phyloP scores from a whole-genome alignment of 2,888 invertebrate species.

The Tetranychus truncatus region DNA sequence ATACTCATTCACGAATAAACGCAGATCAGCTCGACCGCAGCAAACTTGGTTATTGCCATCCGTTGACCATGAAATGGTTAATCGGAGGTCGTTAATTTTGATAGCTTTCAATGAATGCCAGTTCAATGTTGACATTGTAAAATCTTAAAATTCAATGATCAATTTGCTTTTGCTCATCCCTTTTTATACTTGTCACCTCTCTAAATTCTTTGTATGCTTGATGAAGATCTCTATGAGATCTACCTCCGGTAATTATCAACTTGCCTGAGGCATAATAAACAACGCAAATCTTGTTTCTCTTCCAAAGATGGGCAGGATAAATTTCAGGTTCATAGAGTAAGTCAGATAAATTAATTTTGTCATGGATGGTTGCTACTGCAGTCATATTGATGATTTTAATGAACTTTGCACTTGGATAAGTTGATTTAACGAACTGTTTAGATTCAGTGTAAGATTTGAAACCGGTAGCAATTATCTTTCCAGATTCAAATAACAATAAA shows the following conservation, averaged over 20 bases:
- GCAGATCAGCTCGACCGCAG: not conserved
- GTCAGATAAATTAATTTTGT: not conserved
- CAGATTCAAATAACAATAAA: not conserved
- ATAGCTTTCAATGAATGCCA: not conserved
- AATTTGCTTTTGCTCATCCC: not conserved
- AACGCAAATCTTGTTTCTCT: not conserved
- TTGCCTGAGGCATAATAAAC: not conserved
- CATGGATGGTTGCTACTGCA: not conserved
- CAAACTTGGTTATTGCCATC: not conserved
- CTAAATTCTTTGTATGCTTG: not conserved
- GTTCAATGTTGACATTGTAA: not conserved
- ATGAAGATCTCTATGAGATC: not conserved
- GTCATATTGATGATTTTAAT: not conserved
- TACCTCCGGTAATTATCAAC: not conserved
- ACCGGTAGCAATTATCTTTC: not conserved
- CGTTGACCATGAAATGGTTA: not conserved
- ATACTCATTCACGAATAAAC: not conserved
- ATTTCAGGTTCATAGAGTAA: not conserved
- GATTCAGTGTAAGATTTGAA: not conserved
- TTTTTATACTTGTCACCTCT: not conserved
- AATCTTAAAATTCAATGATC: not conserved
- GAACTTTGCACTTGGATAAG: not conserved
- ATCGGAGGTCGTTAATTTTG: not conserved
- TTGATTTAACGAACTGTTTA: not conserved
- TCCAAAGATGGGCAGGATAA: not conserved